phyloP scores from a whole-genome alignment of 2,888 invertebrate genomes.

The Anodontia alba region DNA sequence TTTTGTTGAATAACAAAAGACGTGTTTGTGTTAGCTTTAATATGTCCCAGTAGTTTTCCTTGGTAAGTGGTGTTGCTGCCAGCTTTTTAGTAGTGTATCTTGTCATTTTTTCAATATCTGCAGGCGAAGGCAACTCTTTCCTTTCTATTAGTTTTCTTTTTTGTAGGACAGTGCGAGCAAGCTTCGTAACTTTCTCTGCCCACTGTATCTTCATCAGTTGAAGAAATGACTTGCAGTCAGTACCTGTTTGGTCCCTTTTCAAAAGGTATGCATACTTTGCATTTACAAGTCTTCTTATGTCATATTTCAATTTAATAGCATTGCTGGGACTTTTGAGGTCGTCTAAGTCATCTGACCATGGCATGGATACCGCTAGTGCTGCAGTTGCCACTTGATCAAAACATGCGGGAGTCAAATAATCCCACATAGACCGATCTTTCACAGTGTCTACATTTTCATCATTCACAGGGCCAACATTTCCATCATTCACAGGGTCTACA shows the following conservation, averaged over 20 bases:
- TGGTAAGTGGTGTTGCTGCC: no score
- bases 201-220: conserved; percentile 43
- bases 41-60: no score
- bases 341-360: conserved; percentile 37
- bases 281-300: conserved; percentile 36
- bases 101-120: no score
- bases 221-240: conserved; percentile 31
- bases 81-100: no score
- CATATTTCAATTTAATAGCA: conserved; percentile 53
- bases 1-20: no score
- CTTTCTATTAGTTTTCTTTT: no score
- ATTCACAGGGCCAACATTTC: no score
- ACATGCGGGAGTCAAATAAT: conserved; percentile 7
- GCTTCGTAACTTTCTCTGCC: conserved; percentile 32
- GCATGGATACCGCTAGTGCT: conserved; percentile 26
- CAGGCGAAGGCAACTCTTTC: no score
- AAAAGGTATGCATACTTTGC: conserved; percentile 40
- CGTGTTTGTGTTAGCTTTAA: no score
- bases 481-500: no score
- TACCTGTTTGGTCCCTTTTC: conserved; percentile 25
- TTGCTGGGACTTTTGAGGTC: conserved; percentile 41
- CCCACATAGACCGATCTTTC: no score
- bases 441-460: no score
- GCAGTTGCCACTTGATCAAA: conserved; percentile 29
- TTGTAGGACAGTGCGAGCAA: conserved; percentile 41